Evolutionary conservation across 2,888 invertebrate species (phyloP).

Genomic region (Mylabris sibirica): DNA sequence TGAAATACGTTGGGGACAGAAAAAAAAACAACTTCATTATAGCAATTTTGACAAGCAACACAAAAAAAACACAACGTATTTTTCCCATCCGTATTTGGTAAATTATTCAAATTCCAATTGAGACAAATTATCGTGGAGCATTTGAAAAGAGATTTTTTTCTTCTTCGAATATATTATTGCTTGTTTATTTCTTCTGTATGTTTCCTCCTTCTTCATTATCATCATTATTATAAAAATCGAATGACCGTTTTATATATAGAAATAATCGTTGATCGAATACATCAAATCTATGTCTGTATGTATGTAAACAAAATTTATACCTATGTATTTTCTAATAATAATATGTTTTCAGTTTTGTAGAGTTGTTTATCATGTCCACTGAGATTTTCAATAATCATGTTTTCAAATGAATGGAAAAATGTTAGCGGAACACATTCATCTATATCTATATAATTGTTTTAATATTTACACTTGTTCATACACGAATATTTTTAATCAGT

Average conservation of each 20-base stretch:
- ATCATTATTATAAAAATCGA: not conserved
- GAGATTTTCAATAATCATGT: slow-evolving; percentile 1
- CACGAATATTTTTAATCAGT: not conserved
- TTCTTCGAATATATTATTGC: not conserved
- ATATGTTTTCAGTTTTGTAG: not conserved
- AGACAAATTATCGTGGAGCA: not conserved
- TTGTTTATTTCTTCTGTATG: not conserved
- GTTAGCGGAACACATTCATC: not conserved
- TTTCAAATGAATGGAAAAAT: slow-evolving; percentile 1
- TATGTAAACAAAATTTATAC: not conserved
- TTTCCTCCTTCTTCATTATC: too few species aligned
- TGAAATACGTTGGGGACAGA: too few species aligned
- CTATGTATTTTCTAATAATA: not conserved
- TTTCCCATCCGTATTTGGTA: not conserved
- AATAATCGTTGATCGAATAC: not conserved
- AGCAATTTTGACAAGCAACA: not conserved
- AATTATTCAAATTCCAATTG: not conserved
- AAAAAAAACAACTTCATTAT: not conserved
- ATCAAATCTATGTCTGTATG: not conserved
- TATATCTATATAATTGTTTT: not conserved
- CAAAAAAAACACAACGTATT: not conserved
- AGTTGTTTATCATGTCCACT: not conserved
- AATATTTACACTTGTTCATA: not conserved
- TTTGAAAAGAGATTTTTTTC: not conserved
- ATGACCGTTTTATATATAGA: not conserved